Evolutionary conservation across 2,797 vertebrate species (phyloP), one percentile per base, ranked within the genome.

Genomic region (Morus bassanus): DNA sequence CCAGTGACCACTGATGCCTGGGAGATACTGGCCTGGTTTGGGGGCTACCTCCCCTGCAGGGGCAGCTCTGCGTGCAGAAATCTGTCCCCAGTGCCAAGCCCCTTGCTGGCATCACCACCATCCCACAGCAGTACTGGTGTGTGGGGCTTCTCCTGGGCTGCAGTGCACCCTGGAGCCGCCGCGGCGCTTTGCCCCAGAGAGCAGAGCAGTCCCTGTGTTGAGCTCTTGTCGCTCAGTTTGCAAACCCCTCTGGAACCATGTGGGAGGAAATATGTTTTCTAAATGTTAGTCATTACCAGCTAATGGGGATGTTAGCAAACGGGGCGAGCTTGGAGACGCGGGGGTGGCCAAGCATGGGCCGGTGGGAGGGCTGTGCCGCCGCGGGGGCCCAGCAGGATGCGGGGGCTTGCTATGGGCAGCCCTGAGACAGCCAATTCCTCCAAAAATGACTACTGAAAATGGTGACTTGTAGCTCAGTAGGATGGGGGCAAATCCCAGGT

Each of bases 211-310:
- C 94, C 88, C 95, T 70, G 48, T 0, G 69, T 88, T 13, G 50
- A 87, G 88, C 69, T 82, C 90, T 87, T 87, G 86, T 95, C 60
- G 53, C 88, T 95, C 81, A 83, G 88, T 92, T 95, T 91, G 56
- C 88, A 95, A 95, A 87, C 91, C 93, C 94, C 96, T 95, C 53
- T 95, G 96, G 95, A 95, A 92, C 81, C 41, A 76, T 70, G 92
- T 96, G 96, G 95, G 94, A 96, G 96, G 96, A 97, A 96, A 96
- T 91, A 87, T 94, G 95, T 91, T 95, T 88, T 96, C 93, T 96
- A 96, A 96, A 93, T 92, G 93, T 89, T 94, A 93, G 84, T 95
- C 95, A 95, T 96, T 97, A 96, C 86, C 68, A 89, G 84, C 95
- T 97, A 95, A 95, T 96, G 75, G 94, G 86, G 76, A 75, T 92